phyloP scores from a whole-genome alignment of 2,888 invertebrate species.

The Copidosoma aretas region DNA sequence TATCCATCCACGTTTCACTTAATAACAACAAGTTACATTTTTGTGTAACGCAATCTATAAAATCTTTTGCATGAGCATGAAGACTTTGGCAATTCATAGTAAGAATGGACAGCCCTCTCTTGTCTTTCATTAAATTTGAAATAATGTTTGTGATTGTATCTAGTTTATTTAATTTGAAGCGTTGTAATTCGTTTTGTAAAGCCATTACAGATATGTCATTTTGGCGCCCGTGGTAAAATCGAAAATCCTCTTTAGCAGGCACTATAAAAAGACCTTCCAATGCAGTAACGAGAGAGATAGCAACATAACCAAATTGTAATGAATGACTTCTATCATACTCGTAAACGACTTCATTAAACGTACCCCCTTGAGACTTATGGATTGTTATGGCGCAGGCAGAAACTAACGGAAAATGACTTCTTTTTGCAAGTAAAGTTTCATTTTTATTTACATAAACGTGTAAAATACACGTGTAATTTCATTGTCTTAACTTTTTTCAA shows the following conservation, averaged over 20 bases:
- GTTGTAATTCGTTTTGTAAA: slow-evolving; percentile 16
- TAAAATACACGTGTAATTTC: slow-evolving; percentile 17
- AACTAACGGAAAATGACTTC: slow-evolving; percentile 41
- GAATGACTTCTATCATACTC: slow-evolving; percentile 34
- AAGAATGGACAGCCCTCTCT: slow-evolving; percentile 5
- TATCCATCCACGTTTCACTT: no score
- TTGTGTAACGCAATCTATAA: no score
- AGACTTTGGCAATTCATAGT: neutral
- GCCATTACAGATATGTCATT: slow-evolving; percentile 11
- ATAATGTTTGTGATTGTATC: neutral
- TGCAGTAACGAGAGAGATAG: slow-evolving; percentile 21
- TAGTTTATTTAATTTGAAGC: slow-evolving; percentile 10
- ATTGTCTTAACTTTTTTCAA: slow-evolving; percentile 39
- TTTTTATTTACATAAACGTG: slow-evolving; percentile 26
- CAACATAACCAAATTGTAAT: slow-evolving; percentile 34
- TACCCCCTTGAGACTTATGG: slow-evolving; percentile 41
- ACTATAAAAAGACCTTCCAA: slow-evolving; percentile 21
- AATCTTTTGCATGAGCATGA: no score
- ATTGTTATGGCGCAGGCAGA: slow-evolving; percentile 39
- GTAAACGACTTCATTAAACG: slow-evolving; percentile 39
- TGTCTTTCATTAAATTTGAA: no score
- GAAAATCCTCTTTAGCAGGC: slow-evolving; percentile 10
- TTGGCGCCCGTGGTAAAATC: slow-evolving; percentile 22
- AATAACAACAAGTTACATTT: no score
- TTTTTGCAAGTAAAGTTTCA: slow-evolving; percentile 34